A percentile compares a stretch with the other conserved stretches of the same genome.
Conservation (phyloP, 2,113 vertebrate genomes). For the Heliornis fulica region DNA sequence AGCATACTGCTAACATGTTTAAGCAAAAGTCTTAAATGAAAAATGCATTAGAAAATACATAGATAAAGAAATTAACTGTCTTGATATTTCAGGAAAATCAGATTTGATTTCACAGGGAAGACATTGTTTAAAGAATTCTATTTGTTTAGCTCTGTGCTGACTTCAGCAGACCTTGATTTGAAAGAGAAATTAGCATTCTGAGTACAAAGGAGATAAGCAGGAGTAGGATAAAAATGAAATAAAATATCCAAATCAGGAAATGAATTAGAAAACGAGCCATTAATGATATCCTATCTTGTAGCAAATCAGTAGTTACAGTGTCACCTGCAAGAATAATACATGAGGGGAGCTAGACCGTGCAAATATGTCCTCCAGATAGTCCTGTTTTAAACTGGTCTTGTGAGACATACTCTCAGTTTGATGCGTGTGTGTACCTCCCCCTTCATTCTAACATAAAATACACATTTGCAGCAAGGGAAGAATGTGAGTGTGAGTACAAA, state of each 20-base stretch:
- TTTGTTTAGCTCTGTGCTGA: neutral
- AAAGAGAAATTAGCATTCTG: constrained; percentile 17
- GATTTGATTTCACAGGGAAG: neutral
- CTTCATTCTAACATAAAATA: neutral
- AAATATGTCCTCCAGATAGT: neutral
- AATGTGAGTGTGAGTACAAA: neutral
- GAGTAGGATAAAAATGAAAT: constrained; percentile 2
- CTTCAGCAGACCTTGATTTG: neutral
- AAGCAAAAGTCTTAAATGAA: neutral
- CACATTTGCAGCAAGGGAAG: neutral
- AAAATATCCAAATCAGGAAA: constrained; percentile 35
- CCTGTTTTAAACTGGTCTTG: neutral
- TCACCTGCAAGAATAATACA: neutral
- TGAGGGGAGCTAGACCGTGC: neutral
- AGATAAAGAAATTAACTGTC: neutral
- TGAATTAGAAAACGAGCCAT: neutral
- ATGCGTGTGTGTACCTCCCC: rapidly evolving
- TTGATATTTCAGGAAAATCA: neutral
- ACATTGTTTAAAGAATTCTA: neutral
- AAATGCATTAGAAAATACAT: neutral
- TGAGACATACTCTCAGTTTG: neutral
- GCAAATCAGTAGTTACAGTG: neutral
- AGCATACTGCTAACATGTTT: neutral
- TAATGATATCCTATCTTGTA: neutral
- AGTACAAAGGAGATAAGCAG: neutral